Percentiles rank a stretch among this genome's conserved stretches.
These are phyloP conservation scores for Actinopyga echinites DNA, from an alignment of 53 echinoderm and acorn worm genomes.

Conservation along the genomic window DNA sequence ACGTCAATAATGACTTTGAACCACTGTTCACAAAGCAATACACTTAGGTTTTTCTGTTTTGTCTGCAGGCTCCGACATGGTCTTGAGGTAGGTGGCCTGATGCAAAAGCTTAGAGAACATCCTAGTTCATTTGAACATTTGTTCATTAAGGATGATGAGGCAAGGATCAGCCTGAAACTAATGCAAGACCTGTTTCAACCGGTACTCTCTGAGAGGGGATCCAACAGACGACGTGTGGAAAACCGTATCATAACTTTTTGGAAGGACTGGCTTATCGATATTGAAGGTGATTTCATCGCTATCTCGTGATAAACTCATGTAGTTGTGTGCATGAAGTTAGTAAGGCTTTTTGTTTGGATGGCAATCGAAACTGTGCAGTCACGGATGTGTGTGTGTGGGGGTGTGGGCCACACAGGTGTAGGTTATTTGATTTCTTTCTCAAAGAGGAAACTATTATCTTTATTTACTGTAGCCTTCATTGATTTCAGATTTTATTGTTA, in stretches of 20 bases:
- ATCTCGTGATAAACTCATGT: too few relatives aligned
- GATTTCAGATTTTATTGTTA: too few relatives aligned
- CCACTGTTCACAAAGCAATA: not conserved
- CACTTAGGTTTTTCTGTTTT: not conserved
- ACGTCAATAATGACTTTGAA: not conserved
- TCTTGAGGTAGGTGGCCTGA: not conserved
- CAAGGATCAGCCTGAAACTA: not conserved
- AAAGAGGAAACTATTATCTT: too few relatives aligned
- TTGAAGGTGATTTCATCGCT: slow-evolving; percentile 16
- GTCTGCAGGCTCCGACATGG: not conserved
- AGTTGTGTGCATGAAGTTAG: too few relatives aligned
- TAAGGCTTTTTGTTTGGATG: too few relatives aligned
- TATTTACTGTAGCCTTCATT: too few relatives aligned
- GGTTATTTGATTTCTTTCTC: too few relatives aligned
- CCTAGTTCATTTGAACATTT: not conserved
- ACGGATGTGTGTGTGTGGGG: too few relatives aligned
- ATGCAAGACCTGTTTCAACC: not conserved
- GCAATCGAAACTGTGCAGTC: too few relatives aligned
- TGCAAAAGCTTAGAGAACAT: not conserved
- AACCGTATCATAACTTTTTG: not conserved
- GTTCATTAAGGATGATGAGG: not conserved
- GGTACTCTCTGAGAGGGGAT: not conserved
- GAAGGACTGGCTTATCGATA: slow-evolving; percentile 3
- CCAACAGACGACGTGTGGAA: not conserved
- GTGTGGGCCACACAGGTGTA: too few relatives aligned